Base-by-base conservation (phyloP, 2,797 vertebrate species). In the Cheirogaleus major region DNA sequence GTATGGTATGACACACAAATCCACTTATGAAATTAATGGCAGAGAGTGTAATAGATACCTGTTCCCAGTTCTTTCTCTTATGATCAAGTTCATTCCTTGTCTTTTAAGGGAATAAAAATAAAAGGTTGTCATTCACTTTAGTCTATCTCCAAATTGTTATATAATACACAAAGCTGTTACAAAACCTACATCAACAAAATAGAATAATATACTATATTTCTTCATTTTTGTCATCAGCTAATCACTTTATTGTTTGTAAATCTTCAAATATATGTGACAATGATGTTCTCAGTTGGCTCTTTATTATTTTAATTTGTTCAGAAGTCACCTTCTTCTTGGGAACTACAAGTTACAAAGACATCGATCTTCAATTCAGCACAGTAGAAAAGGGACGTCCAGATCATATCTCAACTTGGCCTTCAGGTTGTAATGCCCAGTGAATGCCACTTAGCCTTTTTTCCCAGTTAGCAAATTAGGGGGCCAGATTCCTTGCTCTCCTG, bases 371-470 rank as follows among this genome's bases (percentile, higher is more conserved):
- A 45, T 45, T 45, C 1, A 18, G 27, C 2, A 14, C 2, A 14
- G 35, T 4, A 7, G 32, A 23, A 10, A 17, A 52, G 35, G 45
- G 27, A 48, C 7, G 2, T 41, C 43, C 1, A 0, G 20, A 4
- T 30, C 5, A 15, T 63, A 27, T 1, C 2, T 17, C 23, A 13
- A 59, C 4, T 0, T 38, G 32, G 32, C 15, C 5, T 0, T 9
- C 0, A 7, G 27, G 30, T 38, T 43, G n/a, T 18, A 8, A 23
- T 1, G 27, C 79, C 43, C 2, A 30, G 27, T 18, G 7, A 32
- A 35, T 8, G 6, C 43, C 14, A 25, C 22, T 14, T 4, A 9
- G 17, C 1, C 1, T 5, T 20, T 38, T 38, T 27, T 20, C 25
- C 41, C 20, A 27, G 4, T 32, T 67, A 0, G 9, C 32, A 30